Evolutionary conservation across 2,797 vertebrate genomes (phyloP).

Genomic region (Lindbergichthys nudifrons): DNA sequence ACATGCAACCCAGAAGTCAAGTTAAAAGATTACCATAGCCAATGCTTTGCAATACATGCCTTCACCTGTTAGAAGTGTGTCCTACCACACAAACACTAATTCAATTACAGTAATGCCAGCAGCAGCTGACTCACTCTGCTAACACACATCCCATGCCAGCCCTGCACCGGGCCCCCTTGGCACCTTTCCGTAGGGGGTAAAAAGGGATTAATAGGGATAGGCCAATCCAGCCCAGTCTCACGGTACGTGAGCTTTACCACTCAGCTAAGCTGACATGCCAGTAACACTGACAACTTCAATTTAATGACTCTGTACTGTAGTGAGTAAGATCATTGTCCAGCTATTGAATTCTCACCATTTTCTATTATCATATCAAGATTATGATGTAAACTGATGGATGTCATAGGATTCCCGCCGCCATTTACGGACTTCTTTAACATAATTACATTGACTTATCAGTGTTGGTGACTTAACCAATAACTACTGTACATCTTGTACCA

Average conservation of each 20-base stretch:
- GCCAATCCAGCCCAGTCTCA: constrained; percentile 72
- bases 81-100: constrained; percentile 64
- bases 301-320: constrained; percentile 41
- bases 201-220: constrained; percentile 81
- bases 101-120: constrained; percentile 77
- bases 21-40: neutral
- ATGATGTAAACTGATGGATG: neutral
- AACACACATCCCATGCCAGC: constrained; percentile 54
- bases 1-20: neutral
- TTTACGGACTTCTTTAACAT: neutral
- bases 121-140: constrained; percentile 72
- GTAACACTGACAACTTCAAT: constrained; percentile 48
- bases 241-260: constrained; percentile 73
- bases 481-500: neutral
- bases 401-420: neutral
- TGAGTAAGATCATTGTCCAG: constrained; percentile 13
- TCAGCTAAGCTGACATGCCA: constrained; percentile 60
- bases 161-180: constrained; percentile 61
- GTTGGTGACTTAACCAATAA: neutral
- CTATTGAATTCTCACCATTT: neutral
- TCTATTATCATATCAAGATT: neutral
- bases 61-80: constrained; percentile 35
- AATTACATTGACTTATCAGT: neutral
- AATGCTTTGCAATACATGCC: neutral
- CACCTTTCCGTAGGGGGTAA: constrained; percentile 72